Percentiles rank a stretch among this genome's conserved stretches.
Conservation (phyloP, 2,797 vertebrate species). For the Mallotus villosus region DNA sequence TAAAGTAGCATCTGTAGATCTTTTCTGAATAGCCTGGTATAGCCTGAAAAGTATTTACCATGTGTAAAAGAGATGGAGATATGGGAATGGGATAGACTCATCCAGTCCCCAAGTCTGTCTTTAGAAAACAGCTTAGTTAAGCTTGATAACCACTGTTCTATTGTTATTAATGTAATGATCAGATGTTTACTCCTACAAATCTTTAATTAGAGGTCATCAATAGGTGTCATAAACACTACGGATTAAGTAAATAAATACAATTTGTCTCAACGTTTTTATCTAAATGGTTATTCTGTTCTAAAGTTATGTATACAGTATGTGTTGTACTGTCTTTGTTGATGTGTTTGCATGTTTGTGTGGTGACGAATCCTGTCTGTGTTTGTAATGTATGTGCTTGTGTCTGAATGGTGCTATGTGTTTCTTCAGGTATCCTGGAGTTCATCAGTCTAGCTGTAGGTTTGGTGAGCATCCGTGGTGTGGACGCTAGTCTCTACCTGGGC, state of each 20-base stretch:
- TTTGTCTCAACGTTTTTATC: slow-evolving; percentile 43
- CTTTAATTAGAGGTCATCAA: too few species aligned
- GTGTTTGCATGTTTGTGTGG: not conserved
- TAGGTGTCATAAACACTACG: too few species aligned
- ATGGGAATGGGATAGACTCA: too few species aligned
- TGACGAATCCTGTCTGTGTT: slow-evolving; percentile 6
- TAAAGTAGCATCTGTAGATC: too few species aligned
- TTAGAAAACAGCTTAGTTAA: too few species aligned
- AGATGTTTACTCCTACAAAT: too few species aligned
- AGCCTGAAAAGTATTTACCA: too few species aligned
- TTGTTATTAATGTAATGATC: too few species aligned
- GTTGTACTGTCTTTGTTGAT: not conserved
- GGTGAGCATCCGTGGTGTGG: slow-evolving; percentile 98
- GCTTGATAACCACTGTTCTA: too few species aligned
- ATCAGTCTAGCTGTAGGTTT: slow-evolving; percentile 98
- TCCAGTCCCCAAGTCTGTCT: too few species aligned
- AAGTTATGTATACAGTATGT: not conserved
- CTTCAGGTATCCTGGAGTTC: slow-evolving; percentile 96
- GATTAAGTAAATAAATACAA: slow-evolving; percentile 52
- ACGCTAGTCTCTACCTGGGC: slow-evolving; percentile 95
- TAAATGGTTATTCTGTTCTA: not conserved
- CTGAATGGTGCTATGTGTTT: slow-evolving; percentile 54
- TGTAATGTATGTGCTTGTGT: slow-evolving; percentile 31
- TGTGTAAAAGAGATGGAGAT: too few species aligned
- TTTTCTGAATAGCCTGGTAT: too few species aligned